Evolutionary conservation across 1,140 invertebrate species (phyloP), one percentile per base, ranked within the genome.

Genomic region (Drosophila punjabiensis): DNA sequence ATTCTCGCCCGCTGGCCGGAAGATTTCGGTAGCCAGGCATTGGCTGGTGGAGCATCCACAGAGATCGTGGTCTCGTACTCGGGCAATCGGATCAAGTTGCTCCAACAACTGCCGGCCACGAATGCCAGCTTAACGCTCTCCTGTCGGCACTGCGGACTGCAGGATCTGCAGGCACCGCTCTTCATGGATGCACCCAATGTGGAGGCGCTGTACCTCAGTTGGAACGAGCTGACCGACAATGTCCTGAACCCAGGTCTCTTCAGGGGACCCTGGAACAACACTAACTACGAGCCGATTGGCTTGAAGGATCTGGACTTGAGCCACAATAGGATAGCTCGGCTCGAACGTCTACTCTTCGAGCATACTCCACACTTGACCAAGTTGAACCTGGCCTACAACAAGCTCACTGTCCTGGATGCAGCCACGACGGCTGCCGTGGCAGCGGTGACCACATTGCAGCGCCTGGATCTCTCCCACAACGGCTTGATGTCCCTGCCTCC

Each of bases 271-370:
- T 95, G 95, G 81, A 94, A 94, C 43, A 91, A 93, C 39, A 94
- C 93, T 3, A 92, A 93, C 9, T 96, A 96, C 88, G 94, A 95
- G 71, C 95, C 95, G 16, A 94, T 97, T 48, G 93, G 94, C 3
- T 80, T 97, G 59, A 94, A 94, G 75, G 93, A 95, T 13, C 92
- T 98, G 32, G 95, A 96, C 90, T 93, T 97, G 5, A 95, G 95
- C 16, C 88, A 95, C 75, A 97, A 97, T 91, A 79, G 94, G 65
- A 94, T 97, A 30, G 95, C 96, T 62, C 95, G 94, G 4, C 92
- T 97, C 47, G 94, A 96, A 89, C 93, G 94, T 53, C 95, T 96
- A 59, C 65, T 96, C 32, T 98, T 98, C 89, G 95, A 96, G 84
- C 95, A 97, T 84, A 94, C 96, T 33, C 94, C 94, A 0, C 94